A percentile compares a stretch with the other conserved stretches of the same genome.
Evolutionary conservation across 2,797 vertebrate genomes (phyloP).

Genomic region (Hirundo rustica): DNA sequence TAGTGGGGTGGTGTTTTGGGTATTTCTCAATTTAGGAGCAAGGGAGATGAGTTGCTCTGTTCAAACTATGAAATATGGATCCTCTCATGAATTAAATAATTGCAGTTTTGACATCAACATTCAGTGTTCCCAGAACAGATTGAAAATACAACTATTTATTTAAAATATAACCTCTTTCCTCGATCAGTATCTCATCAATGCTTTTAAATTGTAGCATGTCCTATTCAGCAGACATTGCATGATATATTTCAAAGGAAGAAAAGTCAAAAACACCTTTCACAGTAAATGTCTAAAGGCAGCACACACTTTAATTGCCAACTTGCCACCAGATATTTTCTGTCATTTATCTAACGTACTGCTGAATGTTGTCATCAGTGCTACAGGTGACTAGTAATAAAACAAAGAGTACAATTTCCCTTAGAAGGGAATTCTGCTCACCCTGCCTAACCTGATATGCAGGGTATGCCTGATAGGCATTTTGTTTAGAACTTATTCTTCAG

Average conservation of each 20-base stretch:
- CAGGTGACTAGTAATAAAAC: neutral
- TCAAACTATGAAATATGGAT: neutral
- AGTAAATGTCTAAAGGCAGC: neutral
- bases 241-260: neutral
- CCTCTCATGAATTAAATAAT: neutral
- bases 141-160: neutral
- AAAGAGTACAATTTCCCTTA: neutral
- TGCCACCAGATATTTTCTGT: neutral
- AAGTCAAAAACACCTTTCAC: neutral
- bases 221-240: neutral
- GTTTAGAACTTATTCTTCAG: neutral
- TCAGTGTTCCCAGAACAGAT: neutral
- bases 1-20: fast-evolving
- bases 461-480: neutral
- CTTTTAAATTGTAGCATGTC: neutral
- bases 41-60: neutral
- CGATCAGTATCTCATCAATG: neutral
- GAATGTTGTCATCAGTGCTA: neutral
- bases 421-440: neutral
- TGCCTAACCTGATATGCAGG: neutral
- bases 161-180: neutral
- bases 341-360: neutral
- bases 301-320: neutral
- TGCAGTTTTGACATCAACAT: neutral
- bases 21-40: neutral